These are phyloP conservation scores for Calameuta idolon DNA, from an alignment of 2,888 invertebrate species.

Conservation along the genomic window DNA sequence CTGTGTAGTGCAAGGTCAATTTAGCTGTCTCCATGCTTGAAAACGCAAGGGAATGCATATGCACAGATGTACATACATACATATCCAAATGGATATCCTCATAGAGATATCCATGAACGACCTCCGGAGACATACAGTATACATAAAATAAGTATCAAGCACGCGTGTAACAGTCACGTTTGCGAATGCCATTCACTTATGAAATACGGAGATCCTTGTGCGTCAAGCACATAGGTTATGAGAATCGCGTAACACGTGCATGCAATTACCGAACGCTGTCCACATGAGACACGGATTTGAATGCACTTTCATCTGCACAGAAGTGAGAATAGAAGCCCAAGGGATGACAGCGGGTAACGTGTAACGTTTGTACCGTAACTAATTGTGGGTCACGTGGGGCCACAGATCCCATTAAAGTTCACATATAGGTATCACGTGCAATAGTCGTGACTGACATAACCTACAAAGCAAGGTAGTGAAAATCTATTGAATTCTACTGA, in stretches of 20 bases:
- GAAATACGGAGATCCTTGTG: not conserved
- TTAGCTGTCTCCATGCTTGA: not conserved
- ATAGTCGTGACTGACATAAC: not conserved
- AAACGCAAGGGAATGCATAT: not conserved
- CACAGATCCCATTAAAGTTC: not conserved
- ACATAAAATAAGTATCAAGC: not conserved
- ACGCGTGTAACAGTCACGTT: not conserved
- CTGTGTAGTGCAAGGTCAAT: not conserved
- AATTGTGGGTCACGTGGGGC: not conserved
- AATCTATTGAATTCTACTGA: not conserved
- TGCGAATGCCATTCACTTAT: not conserved
- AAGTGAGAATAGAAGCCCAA: not conserved
- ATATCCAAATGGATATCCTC: not conserved
- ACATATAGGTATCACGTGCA: not conserved
- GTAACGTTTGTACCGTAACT: not conserved
- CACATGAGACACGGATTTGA: not conserved
- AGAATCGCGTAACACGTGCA: not conserved
- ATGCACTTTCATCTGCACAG: not conserved
- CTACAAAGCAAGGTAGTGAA: not conserved
- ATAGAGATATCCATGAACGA: not conserved
- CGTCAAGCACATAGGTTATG: not conserved
- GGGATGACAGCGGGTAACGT: not conserved
- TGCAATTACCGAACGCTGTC: not conserved
- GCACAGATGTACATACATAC: not conserved
- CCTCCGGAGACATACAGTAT: not conserved